These are phyloP conservation scores for Arbacia lixula DNA, from an alignment of 53 echinoderm and acorn worm species.

Conservation along the genomic window DNA sequence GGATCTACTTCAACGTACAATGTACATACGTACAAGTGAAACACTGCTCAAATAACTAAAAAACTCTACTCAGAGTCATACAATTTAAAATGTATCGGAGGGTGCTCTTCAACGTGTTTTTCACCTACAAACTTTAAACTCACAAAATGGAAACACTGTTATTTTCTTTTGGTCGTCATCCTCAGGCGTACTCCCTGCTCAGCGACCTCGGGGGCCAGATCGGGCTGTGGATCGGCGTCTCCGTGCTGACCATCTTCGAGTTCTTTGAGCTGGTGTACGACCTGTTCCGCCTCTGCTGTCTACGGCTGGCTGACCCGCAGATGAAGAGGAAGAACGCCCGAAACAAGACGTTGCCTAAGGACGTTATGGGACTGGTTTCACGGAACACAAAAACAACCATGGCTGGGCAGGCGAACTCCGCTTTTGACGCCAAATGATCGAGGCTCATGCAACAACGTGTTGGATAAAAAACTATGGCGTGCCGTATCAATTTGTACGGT, in stretches of 20 bases:
- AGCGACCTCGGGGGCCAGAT: constrained; percentile 91
- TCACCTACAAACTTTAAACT: neutral
- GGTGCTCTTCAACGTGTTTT: too few species aligned
- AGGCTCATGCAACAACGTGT: too few species aligned
- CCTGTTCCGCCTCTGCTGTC: constrained; percentile 41
- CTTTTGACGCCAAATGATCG: too few species aligned
- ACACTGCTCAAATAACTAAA: too few species aligned
- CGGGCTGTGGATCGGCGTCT: constrained; percentile 89
- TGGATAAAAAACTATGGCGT: too few species aligned
- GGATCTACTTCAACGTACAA: too few species aligned
- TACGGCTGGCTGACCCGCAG: constrained; percentile 1
- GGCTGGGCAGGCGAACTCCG: neutral
- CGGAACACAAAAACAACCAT: too few species aligned
- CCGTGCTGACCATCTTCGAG: constrained; percentile 83
- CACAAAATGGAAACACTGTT: neutral
- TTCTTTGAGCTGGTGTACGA: constrained; percentile 85
- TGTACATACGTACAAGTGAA: too few species aligned
- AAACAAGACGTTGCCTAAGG: neutral
- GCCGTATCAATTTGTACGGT: too few species aligned
- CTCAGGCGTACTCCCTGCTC: constrained; percentile 55
- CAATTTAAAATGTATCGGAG: too few species aligned
- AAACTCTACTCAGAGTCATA: too few species aligned
- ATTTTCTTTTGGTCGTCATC: neutral
- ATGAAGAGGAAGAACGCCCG: constrained; percentile 31
- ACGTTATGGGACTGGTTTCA: too few species aligned